Evolutionary conservation across 2,113 vertebrate genomes (phyloP).

Genomic region (Seriola quinqueradiata): DNA sequence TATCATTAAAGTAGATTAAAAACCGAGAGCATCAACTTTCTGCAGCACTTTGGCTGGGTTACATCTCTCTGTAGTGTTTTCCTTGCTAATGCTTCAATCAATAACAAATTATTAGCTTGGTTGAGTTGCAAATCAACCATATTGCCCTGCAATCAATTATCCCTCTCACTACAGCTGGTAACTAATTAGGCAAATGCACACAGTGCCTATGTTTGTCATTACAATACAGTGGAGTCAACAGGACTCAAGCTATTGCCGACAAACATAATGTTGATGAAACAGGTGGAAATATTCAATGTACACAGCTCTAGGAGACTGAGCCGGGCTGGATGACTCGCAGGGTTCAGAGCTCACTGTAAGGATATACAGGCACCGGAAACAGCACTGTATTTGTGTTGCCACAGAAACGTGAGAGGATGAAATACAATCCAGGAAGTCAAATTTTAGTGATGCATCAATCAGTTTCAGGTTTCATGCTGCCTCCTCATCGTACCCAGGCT

Average conservation of each 20-base stretch:
- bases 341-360: not conserved
- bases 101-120: slow-evolving; percentile 83
- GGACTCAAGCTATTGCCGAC: slow-evolving; percentile 23
- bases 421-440: not conserved
- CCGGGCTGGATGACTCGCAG: not conserved
- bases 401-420: not conserved
- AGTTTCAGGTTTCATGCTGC: not conserved
- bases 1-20: slow-evolving; percentile 74
- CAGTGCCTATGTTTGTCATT: slow-evolving; percentile 48
- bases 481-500: not conserved
- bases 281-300: slow-evolving; percentile 36
- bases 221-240: slow-evolving; percentile 51
- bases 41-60: slow-evolving; percentile 41
- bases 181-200: slow-evolving; percentile 75
- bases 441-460: not conserved
- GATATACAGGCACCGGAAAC: not conserved
- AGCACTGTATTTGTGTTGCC: not conserved
- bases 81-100: slow-evolving; percentile 76
- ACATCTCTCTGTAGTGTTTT: slow-evolving; percentile 57
- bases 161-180: slow-evolving; percentile 59
- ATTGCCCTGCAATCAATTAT: slow-evolving; percentile 77
- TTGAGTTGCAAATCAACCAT: slow-evolving; percentile 80
- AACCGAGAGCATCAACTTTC: slow-evolving; percentile 62
- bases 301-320: slow-evolving; percentile 9
- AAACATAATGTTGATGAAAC: slow-evolving; percentile 33